These are phyloP conservation scores for Plutella xylostella DNA, from an alignment of 2,888 invertebrate species.

Conservation along the genomic window DNA sequence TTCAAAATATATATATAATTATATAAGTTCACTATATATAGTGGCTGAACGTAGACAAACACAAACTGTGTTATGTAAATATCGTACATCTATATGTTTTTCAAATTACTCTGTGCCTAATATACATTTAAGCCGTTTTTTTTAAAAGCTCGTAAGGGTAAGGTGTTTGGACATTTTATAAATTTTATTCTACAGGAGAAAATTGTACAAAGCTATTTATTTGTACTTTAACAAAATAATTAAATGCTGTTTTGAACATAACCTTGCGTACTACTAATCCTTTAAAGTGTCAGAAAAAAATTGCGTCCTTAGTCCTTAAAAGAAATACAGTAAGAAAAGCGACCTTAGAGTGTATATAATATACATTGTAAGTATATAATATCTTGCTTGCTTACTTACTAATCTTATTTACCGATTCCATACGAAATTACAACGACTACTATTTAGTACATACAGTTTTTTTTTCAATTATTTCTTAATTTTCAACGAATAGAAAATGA, in stretches of 20 bases:
- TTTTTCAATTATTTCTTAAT: conserved; percentile 27
- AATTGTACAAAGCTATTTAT: conserved; percentile 25
- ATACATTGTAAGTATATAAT: conserved; percentile 25
- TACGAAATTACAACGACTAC: conserved; percentile 61
- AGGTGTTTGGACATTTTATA: conserved; percentile 42
- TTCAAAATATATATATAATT: conserved; percentile 61
- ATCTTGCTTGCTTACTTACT: conserved; percentile 37
- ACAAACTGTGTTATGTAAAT: conserved; percentile 56
- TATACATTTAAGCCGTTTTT: conserved; percentile 64
- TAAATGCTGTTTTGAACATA: conserved; percentile 29
- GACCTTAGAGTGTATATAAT: conserved; percentile 4
- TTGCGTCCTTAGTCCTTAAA: not conserved
- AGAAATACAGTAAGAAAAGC: not conserved
- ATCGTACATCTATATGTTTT: conserved; percentile 49
- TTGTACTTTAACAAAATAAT: conserved; percentile 30
- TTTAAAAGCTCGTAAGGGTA: conserved; percentile 58
- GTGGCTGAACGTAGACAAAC: conserved; percentile 53
- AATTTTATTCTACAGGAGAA: conserved; percentile 22
- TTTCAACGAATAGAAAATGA: conserved; percentile 37
- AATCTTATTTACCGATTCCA: conserved; percentile 45
- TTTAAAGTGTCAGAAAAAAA: not conserved
- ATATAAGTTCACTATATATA: conserved; percentile 36
- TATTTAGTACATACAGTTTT: conserved; percentile 48
- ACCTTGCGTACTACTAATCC: not conserved
- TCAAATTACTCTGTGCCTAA: conserved; percentile 64